Base-by-base conservation (phyloP, 1,140 invertebrate species). In the Anastatus disparis region DNA sequence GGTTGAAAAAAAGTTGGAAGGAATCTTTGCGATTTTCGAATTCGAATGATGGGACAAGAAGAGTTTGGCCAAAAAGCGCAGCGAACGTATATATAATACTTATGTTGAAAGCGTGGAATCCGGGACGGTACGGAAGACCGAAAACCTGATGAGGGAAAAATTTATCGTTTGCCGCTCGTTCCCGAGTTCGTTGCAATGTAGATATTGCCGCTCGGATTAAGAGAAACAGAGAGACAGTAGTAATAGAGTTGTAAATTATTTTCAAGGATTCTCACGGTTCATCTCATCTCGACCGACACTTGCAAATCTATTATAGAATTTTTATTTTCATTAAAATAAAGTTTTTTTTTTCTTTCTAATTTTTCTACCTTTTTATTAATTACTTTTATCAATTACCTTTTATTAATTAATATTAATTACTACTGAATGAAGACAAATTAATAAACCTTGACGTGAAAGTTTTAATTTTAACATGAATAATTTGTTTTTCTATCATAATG, bases 61-160 rank as follows among this genome's bases (percentile, higher is more conserved):
- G 20, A 35, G 44, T n/a, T n/a, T n/a, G n/a, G n/a, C n/a, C n/a
- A 46, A 24, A 52, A 50, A 48, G 40, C 15, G 12, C 24, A 2
- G 38, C 9, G 44, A 42, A 31, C 31, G 38, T 35, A 13, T 26
- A 44, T 42, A 24, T 31, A 38, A 35, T 29, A 46, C 15, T n/a
- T n/a, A n/a, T n/a, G 58, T 27, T 24, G 58, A 59, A 59, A 46
- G 31, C 26, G 58, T 17, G 24, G 58, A 61, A 61, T 61, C 31
- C 12, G 55, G 8, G 17, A n/a, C n/a, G n/a, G 1, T 13, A 46
- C 3, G 44, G 29, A 38, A 8, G 61, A 8, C 22, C n/a, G n/a
- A n/a, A n/a, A n/a, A n/a, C n/a, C n/a, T n/a, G 63, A 53, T 53
- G 62, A n/a, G n/a, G 26, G 63, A 66, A 66, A 42, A 55, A 66